Evolutionary conservation across 2,113 vertebrate genomes (phyloP).

Genomic region (Urocitellus parryii): DNA sequence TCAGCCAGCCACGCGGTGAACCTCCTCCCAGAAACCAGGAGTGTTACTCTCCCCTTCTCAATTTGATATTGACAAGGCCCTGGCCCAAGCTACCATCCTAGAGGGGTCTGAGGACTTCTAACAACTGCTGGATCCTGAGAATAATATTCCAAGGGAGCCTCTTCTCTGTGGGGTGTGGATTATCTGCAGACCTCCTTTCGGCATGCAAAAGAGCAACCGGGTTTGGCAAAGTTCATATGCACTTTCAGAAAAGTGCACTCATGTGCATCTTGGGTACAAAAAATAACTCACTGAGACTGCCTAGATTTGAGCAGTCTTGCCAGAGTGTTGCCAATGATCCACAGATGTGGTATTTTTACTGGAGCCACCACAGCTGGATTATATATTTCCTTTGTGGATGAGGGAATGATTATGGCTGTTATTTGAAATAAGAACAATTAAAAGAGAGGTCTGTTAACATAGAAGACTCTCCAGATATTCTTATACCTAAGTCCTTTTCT

Average conservation of each 20-base stretch:
- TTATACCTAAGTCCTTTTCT: conserved; percentile 47
- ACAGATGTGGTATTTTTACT: conserved; percentile 86
- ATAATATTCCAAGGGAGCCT: conserved; percentile 41
- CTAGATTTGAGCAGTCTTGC: conserved; percentile 57
- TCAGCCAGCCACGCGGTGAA: conserved; percentile 13
- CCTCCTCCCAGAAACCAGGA: background rate
- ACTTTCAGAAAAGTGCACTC: conserved; percentile 73
- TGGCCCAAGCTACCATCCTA: background rate
- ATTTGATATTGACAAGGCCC: conserved; percentile 53
- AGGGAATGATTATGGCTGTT: conserved; percentile 79
- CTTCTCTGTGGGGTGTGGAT: conserved; percentile 34
- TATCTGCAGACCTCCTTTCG: conserved; percentile 63
- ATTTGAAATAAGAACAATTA: conserved; percentile 74
- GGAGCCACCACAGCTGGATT: conserved; percentile 80
- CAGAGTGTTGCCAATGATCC: conserved; percentile 74
- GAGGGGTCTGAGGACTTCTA: background rate
- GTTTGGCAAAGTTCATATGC: conserved; percentile 69
- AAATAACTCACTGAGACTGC: conserved; percentile 34
- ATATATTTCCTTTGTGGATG: conserved; percentile 84
- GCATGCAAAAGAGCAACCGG: conserved; percentile 65
- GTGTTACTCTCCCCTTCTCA: background rate
- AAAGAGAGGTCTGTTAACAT: conserved; percentile 74
- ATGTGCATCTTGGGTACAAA: conserved; percentile 72
- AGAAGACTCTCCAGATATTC: conserved; percentile 68
- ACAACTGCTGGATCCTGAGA: background rate